Evolutionary conservation across 1,140 invertebrate genomes (phyloP).

Genomic region (Drosophila asahinai): DNA sequence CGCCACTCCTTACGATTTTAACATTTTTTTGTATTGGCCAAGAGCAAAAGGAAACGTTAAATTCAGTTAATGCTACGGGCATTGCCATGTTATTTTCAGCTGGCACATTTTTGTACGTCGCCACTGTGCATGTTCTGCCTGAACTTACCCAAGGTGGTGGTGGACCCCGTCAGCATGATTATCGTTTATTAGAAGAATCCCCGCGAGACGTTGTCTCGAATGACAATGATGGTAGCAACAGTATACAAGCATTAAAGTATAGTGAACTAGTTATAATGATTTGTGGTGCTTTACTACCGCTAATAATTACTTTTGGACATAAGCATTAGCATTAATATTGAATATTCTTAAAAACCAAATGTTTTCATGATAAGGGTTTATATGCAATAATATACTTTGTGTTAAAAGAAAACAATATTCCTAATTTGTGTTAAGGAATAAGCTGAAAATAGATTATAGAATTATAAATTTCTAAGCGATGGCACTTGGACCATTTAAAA

Average conservation of each 20-base stretch:
- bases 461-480: no score
- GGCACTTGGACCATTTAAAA: neutral
- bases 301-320: conserved; percentile 95
- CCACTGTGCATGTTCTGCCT: conserved; percentile 98
- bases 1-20: conserved; percentile 94
- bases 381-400: conserved; percentile 12
- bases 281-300: conserved; percentile 86
- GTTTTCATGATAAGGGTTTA: neutral
- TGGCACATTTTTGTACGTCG: conserved; percentile 99
- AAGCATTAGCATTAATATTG: conserved; percentile 89
- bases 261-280: conserved; percentile 94
- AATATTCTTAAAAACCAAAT: neutral
- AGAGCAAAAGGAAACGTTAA: conserved; percentile 91
- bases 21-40: conserved; percentile 98
- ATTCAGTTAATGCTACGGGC: conserved; percentile 94
- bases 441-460: neutral
- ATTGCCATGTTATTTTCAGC: conserved; percentile 99
- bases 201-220: conserved; percentile 16
- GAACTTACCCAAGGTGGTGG: conserved; percentile 90
- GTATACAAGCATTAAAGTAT: conserved; percentile 87
- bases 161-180: conserved; percentile 51
- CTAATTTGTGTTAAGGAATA: neutral
- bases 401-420: no score
- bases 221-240: conserved; percentile 51
- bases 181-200: conserved; percentile 65